These are phyloP conservation scores for Sardinella longiceps DNA, from an alignment of 2,797 vertebrate species.

Conservation along the genomic window DNA sequence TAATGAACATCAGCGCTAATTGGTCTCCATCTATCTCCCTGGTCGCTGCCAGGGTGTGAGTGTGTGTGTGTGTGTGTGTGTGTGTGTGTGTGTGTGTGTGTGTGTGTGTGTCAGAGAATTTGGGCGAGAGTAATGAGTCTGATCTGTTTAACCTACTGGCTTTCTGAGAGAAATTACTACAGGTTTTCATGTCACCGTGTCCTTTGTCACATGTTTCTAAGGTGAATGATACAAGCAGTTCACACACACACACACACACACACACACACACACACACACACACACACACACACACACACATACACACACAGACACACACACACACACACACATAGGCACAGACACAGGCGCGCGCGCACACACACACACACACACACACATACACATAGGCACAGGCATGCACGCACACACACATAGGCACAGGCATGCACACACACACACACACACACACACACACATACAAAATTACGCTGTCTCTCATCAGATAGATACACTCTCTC, in stretches of 20 bases:
- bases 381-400: too few relatives aligned
- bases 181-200: background rate
- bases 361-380: too few relatives aligned
- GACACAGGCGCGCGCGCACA: too few relatives aligned
- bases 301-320: background rate
- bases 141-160: background rate
- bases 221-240: background rate
- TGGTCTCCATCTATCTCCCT: constrained; percentile 60
- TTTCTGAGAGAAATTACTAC: background rate
- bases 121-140: constrained; percentile 5
- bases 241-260: background rate
- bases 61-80: constrained; percentile 42
- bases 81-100: constrained; percentile 40
- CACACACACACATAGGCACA: too few relatives aligned
- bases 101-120: background rate
- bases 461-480: too few relatives aligned
- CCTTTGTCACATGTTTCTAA: background rate
- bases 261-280: background rate
- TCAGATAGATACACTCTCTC: too few relatives aligned
- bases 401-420: background rate
- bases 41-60: constrained; percentile 37
- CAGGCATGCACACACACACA: background rate
- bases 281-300: background rate
- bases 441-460: background rate
- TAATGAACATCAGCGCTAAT: constrained; percentile 71